Base-by-base conservation (phyloP, 1,140 invertebrate genomes). In the Platorchestia sp. region DNA sequence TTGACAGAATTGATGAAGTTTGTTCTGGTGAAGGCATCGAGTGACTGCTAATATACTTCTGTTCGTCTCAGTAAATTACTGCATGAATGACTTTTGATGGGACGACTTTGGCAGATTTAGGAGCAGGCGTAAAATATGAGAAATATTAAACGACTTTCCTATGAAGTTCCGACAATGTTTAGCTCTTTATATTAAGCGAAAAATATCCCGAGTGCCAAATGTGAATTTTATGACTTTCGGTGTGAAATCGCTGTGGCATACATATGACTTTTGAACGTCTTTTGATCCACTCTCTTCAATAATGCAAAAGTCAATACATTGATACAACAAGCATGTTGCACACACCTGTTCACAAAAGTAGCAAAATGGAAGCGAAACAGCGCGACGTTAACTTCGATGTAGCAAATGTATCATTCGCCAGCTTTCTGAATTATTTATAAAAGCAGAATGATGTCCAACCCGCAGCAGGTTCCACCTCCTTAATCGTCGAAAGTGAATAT, bases 1-100 rank as follows among this genome's bases (percentile, higher is more conserved):
- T 42, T 14, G 43, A 44, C 43, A 41, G n/a, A 16, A 41, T 89
- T 89, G 87, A 89, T 42, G 43, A 89, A 89, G n/a, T 89, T 75
- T 75, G 87, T 93, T 45, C 45, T 44, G 45, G 45, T 16, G 40
- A 93, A 40, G 44, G 91, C 91, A 93, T 27, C 45, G 91, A 45
- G 43, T 14, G 43, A 93, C 43, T 93, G 3, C 40, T 93, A 93
- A 93, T 93, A n/a, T 36, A n/a, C 91, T 45, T 10, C 44, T 27
- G 45, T n/a, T 47, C 7, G 40, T 47, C 43, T 93, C 43, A 93
- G 91, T 47, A 47, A 93, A 93, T 93, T 93, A n/a, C 91, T 10
- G 45, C 41, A 45, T 93, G 91, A 47, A 44, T 45, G 45, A 93
- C 22, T 44, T 47, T 93, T 93, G 5, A 93, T 93, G 3, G 91